Evolutionary conservation across 2,888 invertebrate genomes (phyloP), one percentile per base, ranked within the genome.

Genomic region (Allacma fusca): DNA sequence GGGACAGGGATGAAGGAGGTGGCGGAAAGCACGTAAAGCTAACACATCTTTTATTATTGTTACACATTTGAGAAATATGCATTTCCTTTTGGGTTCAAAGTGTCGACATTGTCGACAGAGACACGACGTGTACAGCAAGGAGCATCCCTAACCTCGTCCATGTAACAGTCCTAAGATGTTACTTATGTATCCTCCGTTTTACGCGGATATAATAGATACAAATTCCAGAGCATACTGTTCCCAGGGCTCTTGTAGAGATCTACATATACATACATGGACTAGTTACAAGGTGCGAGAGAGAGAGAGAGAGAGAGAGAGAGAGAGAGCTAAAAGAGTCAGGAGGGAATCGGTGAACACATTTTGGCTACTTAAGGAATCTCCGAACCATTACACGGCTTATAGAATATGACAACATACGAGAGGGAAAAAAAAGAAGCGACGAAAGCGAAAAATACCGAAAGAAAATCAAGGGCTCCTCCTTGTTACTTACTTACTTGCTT

Each of bases 51-150:
- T 43, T 69, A 69, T 69, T 9, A 69, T 40, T 59, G 23, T n/a
- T 59, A 59, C 59, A 59, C n/a, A 59, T 67, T 59, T 68, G 78
- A 72, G 76, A 78, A 78, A 78, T 78, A 78, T 75, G 64, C 71
- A 74, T 74, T 73, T 71, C 57, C 57, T 57, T 59, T 74, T 65
- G 77, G 59, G 67, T 50, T 67, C 29, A 71, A 29, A 62, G n/a
- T n/a, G n/a, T n/a, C n/a, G n/a, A n/a, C n/a, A 50, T 65, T 77
- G 64, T 59, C 23, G 72, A 77, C 50, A 44, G 43, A 64, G 65
- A 67, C 26, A 73, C 34, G 40, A 40, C 5, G 13, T 40, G 40
- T 40, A 40, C 40, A 59, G 23, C 59, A 59, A 59, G n/a, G 59
- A 23, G 23, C 5, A 19, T 59, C 19, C 59, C 7, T 59, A 23